These are phyloP conservation scores for Apoda limacodes DNA, from an alignment of 2,888 invertebrate species.

Conservation along the genomic window DNA sequence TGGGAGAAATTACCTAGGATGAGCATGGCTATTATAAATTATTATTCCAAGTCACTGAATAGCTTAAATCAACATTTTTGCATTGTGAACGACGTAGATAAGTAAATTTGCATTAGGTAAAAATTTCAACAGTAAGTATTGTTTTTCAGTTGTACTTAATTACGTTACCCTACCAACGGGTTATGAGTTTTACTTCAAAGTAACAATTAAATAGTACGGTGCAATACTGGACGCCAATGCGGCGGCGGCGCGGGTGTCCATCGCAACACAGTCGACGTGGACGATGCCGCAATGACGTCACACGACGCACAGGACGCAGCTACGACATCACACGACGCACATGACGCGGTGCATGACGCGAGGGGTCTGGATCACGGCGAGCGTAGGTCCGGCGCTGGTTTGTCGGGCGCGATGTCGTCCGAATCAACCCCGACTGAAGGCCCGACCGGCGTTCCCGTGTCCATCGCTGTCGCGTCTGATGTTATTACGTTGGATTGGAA, in stretches of 20 bases:
- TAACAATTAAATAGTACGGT: constrained; percentile 48
- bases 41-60: too few species aligned
- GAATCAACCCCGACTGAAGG: constrained; percentile 35
- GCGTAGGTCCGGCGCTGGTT: constrained; percentile 52
- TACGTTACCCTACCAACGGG: too few species aligned
- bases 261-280: constrained; percentile 34
- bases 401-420: constrained; percentile 58
- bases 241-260: constrained; percentile 62
- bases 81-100: too few species aligned
- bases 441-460: constrained; percentile 44
- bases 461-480: constrained; percentile 68
- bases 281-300: constrained; percentile 18
- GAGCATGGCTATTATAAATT: too few species aligned
- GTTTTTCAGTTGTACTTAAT: too few species aligned
- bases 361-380: constrained; percentile 49
- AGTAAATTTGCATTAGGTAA: too few species aligned
- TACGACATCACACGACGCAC: constrained; percentile 10
- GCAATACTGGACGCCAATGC: constrained; percentile 57
- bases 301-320: not conserved
- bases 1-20: too few species aligned
- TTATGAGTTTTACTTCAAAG: too few species aligned
- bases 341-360: constrained; percentile 14
- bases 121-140: too few species aligned
- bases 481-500: constrained; percentile 73
- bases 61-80: too few species aligned